phyloP scores from a whole-genome alignment of 92 coral and sea anemone genomes.

The Porites rus region DNA sequence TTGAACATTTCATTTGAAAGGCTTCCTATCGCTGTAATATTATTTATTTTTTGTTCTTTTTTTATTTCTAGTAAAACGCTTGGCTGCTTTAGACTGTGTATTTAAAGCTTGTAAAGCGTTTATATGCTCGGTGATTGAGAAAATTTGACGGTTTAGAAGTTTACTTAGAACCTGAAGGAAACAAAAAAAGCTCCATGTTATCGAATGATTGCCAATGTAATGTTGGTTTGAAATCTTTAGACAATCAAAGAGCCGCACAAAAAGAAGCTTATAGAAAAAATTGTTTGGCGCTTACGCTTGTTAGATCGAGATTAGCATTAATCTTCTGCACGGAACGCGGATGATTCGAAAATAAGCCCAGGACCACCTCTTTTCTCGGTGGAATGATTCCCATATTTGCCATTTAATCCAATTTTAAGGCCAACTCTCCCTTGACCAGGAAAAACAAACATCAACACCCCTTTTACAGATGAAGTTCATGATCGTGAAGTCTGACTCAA shows the following conservation, averaged over 20 bases:
- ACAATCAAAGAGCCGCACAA: conserved; percentile 39
- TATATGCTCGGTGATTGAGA: conserved; percentile 30
- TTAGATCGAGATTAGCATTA: conserved; percentile 46
- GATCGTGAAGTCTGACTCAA: not conserved
- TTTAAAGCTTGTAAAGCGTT: conserved; percentile 18
- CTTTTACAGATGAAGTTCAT: not conserved
- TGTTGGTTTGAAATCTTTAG: conserved; percentile 14
- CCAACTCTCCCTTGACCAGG: not conserved
- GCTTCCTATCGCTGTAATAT: not conserved
- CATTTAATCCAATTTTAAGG: conserved; percentile 16
- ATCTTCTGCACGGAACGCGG: conserved; percentile 48
- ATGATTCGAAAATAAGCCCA: conserved; percentile 22
- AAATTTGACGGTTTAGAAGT: conserved; percentile 42
- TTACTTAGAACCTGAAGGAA: conserved; percentile 36
- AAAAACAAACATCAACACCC: not conserved
- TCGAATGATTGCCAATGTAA: conserved; percentile 21
- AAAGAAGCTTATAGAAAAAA: conserved; percentile 34
- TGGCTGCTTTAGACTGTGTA: conserved; percentile 19
- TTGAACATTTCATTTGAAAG: conserved; percentile 11
- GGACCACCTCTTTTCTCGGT: conserved; percentile 28
- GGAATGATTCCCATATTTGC: conserved; percentile 1
- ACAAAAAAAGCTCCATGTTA: conserved; percentile 27
- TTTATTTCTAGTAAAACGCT: conserved; percentile 24
- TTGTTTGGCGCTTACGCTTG: conserved; percentile 29
- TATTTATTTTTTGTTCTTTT: not conserved